Evolutionary conservation across 2,888 invertebrate genomes (phyloP), one percentile per base, ranked within the genome.

Genomic region (Polyploca ridens): DNA sequence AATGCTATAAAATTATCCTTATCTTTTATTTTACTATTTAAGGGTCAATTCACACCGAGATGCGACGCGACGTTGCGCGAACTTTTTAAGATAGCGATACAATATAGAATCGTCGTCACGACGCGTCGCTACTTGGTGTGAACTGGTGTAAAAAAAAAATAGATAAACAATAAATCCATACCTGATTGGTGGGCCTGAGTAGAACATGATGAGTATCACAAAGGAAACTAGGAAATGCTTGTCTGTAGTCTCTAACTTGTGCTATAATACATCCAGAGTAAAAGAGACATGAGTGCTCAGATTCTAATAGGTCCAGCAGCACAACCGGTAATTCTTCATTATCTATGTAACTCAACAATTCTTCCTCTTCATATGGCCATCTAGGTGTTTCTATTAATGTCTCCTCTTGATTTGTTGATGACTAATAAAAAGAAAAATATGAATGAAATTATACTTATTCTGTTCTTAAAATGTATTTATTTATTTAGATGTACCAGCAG

Each of bases 251-350:
- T 82, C 98, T 95, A 79, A 99, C 96, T 95, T 98, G 98, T 77
- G 97, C 97, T 85, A 98, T 97, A 71, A 99, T 97, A 93, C 98
- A 98, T 70, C 98, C 98, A 77, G 96, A 97, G 89, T 98, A 98
- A 93, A 98, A 97, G 68, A 99, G 95, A 89, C 97, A 97, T 63
- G 97, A 97, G 85, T 97, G 96, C 84, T 97, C 97, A 10, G 96
- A 95, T 85, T 98, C 98, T 69, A 99, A 91, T 74, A 98, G 92
- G 87, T 98, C 98, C 69, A 98, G 95, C 66, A 99, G 94, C 83
- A 97, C 96, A 69, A 98, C 97, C 62, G 99, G 99, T 85, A 99
- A 93, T 92, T 98, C 97, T 89, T 98, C 98, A 90, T 97, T 97
- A 89, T 98, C 98, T 81, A 99, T 97, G 87, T 97, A 98, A 83